Evolutionary conservation across 2,797 vertebrate species (phyloP), one percentile per base, ranked within the genome.

Genomic region (Hemibagrus guttatus): DNA sequence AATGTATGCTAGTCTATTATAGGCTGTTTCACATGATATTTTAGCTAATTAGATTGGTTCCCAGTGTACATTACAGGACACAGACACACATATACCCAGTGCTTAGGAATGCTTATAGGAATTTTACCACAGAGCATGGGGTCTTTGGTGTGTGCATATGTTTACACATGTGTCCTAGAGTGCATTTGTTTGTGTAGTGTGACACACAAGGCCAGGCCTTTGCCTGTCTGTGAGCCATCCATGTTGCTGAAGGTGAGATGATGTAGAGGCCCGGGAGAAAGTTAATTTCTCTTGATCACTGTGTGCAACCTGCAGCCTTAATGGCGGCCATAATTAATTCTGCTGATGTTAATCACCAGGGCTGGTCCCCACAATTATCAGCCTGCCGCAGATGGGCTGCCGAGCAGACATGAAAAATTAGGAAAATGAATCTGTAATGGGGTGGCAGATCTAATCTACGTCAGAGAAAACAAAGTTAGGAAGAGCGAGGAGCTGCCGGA

Each of bases 241-340:
- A 95, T 97, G 95, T 95, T 95, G 96, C 97, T 97, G 97, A 99
- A 99, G 97, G 98, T 99, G 97, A 98, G 97, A 99, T 99, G 98
- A 99, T 99, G 99, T 98, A 99, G 97, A 97, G 96, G 97, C 86
- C 84, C 79, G 84, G 87, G 89, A 98, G 97, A 98, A 99, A 98
- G 98, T 99, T 99, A 98, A 99, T 99, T 99, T 99, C 98, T 99
- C 98, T 99, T 98, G 98, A 99, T 99, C 98, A 99, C 98, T 97
- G 96, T 97, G 97, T 97, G 97, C 97, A 99, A 99, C 97, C 98
- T 98, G 96, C 98, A 98, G 98, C 97, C 98, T 98, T 99, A 99
- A 99, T 99, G 98, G 98, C 97, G 97, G 97, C 96, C 97, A 96
- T 99, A 99, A 99, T 99, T 99, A 99, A 99, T 99, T 99, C 98